A percentile compares a stretch with the other conserved stretches of the same genome.
phyloP scores from a whole-genome alignment of 2,113 vertebrate genomes.

The Ameiurus melas region DNA sequence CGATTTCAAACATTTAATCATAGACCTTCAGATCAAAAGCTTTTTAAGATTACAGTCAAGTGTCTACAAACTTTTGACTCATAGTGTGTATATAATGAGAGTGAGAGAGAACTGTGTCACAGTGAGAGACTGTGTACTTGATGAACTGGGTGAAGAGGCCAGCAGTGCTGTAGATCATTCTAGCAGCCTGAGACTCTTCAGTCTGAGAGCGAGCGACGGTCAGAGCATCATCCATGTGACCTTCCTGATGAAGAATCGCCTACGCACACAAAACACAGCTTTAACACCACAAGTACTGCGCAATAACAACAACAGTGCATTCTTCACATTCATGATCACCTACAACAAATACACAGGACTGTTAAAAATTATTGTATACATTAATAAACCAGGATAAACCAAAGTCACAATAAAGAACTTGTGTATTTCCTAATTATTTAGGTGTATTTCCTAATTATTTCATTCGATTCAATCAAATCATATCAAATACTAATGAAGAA shows the following conservation, averaged over 20 bases:
- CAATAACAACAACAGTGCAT: background rate
- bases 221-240: constrained; percentile 91
- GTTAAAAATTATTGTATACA: background rate
- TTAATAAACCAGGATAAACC: background rate
- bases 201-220: constrained; percentile 86
- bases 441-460: background rate
- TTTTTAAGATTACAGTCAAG: too few species aligned
- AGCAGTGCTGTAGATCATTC: constrained; percentile 88
- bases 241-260: constrained; percentile 92
- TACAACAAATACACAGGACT: background rate
- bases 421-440: background rate
- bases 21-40: too few species aligned
- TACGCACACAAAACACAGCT: constrained; percentile 50
- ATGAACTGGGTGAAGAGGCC: constrained; percentile 89
- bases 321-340: background rate
- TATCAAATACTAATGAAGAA: background rate
- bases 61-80: too few species aligned
- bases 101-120: too few species aligned
- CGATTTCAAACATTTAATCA: too few species aligned
- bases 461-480: background rate
- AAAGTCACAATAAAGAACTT: background rate
- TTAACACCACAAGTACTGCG: background rate
- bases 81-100: background rate
- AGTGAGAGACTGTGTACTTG: constrained; percentile 70
- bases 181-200: constrained; percentile 86